Evolutionary conservation across 2,797 vertebrate genomes (phyloP), one percentile per base, ranked within the genome.

Genomic region (Acipenser transmontanus): DNA sequence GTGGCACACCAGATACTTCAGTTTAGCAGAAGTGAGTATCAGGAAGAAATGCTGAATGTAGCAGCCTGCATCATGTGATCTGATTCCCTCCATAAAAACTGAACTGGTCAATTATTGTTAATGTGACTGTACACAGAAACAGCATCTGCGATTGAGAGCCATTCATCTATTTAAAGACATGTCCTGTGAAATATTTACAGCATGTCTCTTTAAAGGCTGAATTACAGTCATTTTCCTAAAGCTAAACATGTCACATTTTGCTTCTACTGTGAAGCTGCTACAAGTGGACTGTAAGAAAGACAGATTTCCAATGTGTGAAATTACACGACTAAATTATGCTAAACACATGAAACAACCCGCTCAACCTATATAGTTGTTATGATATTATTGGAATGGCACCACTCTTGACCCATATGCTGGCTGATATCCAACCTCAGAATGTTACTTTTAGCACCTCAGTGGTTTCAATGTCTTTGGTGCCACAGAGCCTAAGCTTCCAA

Each of bases 111-210:
- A 69, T 57, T 71, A 47, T 69, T 73, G 72, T 71, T 71, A 72
- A 78, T 79, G 76, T 72, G 71, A 50, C 52, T 50, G 62, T 67
- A 69, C 63, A 62, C 50, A 69, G 73, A 67, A n/a, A 6, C 8
- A 47, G 64, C 68, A 64, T 54, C 7, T n/a, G n/a, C n/a, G 71
- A 70, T 65, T 64, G 63, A 76, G 69, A 50, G 47, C 71, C 76
- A 71, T 81, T 73, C 73, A 61, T 76, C 77, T 71, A 76, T 73
- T 80, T 82, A 72, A 75, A 78, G 75, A 77, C 10, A 2, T 61
- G 69, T 68, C 60, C n/a, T 78, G 71, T 77, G 77, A 66, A 80
- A 77, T 70, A 73, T 49, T 67, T 73, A 59, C 66, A 74, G 62
- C 63, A 75, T 76, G 77, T 17, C 62, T 77, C 76, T 71, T 66